Conservation (phyloP, 1,140 invertebrate genomes). For the Probaryconus sp. region DNA sequence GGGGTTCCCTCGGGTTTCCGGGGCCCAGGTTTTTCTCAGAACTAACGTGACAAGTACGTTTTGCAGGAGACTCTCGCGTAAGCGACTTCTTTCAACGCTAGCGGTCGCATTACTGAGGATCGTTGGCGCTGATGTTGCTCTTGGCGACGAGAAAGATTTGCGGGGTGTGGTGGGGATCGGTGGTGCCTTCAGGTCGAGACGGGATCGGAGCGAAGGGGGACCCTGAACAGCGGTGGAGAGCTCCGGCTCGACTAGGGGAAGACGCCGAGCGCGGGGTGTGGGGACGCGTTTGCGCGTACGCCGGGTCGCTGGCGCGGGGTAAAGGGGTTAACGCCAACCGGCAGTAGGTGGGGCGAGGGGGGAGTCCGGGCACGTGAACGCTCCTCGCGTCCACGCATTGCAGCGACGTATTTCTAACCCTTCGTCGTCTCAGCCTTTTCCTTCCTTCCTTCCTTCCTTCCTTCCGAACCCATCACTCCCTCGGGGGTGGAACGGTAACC, state of each 20-base stretch:
- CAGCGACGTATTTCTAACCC: slow-evolving; percentile 49
- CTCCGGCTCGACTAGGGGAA: slow-evolving; percentile 29
- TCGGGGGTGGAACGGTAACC: slow-evolving; percentile 56
- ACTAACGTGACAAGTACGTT: slow-evolving; percentile 37
- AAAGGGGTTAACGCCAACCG: slow-evolving; percentile 9
- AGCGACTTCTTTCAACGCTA: slow-evolving; percentile 63
- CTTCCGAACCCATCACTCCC: slow-evolving; percentile 24
- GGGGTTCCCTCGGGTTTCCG: no score
- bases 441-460: slow-evolving; percentile 27
- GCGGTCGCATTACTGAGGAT: slow-evolving; percentile 73
- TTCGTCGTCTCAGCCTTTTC: slow-evolving; percentile 19
- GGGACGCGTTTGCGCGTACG: slow-evolving; percentile 22
- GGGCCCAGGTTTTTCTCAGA: background rate
- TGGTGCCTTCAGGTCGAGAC: no score
- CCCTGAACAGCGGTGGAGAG: slow-evolving; percentile 14
- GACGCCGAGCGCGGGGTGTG: slow-evolving; percentile 34
- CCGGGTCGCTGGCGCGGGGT: slow-evolving; percentile 9
- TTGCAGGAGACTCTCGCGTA: slow-evolving; percentile 20
- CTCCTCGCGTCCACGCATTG: slow-evolving; percentile 64
- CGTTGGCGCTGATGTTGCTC: slow-evolving; percentile 62
- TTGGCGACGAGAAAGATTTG: slow-evolving; percentile 42
- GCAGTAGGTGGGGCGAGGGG: slow-evolving; percentile 15
- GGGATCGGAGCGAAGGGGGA: slow-evolving; percentile 1
- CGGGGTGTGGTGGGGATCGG: slow-evolving; percentile 9
- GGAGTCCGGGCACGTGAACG: slow-evolving; percentile 61